Conservation (phyloP, 2,797 vertebrate genomes). For the Paedocypris micromegethes region DNA sequence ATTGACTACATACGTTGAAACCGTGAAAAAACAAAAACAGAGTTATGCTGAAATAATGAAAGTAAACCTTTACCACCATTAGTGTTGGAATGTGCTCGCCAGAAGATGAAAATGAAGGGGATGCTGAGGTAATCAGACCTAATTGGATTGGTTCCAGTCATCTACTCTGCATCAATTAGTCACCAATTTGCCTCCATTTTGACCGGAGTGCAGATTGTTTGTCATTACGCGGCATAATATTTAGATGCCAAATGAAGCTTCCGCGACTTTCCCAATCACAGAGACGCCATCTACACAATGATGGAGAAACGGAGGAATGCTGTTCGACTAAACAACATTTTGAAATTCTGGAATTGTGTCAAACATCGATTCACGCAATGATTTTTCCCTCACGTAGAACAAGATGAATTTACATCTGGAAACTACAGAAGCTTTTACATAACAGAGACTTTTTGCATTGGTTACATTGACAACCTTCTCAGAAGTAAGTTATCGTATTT, state of each 20-base stretch:
- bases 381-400: too few relatives aligned
- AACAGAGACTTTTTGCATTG: too few relatives aligned
- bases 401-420: too few relatives aligned
- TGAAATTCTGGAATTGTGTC: too few relatives aligned
- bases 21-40: constrained; percentile 1
- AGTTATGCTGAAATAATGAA: too few relatives aligned
- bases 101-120: constrained; percentile 38
- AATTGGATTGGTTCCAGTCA: constrained; percentile 43
- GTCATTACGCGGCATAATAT: constrained; percentile 30
- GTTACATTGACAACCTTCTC: too few relatives aligned
- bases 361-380: too few relatives aligned
- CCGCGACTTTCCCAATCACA: not conserved
- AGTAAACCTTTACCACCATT: constrained; percentile 16
- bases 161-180: constrained; percentile 46
- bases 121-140: constrained; percentile 37
- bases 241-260: not conserved
- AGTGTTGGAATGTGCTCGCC: constrained; percentile 40
- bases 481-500: too few relatives aligned
- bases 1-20: constrained; percentile 26
- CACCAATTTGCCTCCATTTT: constrained; percentile 46
- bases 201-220: constrained; percentile 34
- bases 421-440: too few relatives aligned
- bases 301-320: too few relatives aligned
- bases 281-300: too few relatives aligned
- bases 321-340: too few relatives aligned